Evolutionary conservation across 2,797 vertebrate species (phyloP), one percentile per base, ranked within the genome.

Genomic region (Rhyacichthys aspro): DNA sequence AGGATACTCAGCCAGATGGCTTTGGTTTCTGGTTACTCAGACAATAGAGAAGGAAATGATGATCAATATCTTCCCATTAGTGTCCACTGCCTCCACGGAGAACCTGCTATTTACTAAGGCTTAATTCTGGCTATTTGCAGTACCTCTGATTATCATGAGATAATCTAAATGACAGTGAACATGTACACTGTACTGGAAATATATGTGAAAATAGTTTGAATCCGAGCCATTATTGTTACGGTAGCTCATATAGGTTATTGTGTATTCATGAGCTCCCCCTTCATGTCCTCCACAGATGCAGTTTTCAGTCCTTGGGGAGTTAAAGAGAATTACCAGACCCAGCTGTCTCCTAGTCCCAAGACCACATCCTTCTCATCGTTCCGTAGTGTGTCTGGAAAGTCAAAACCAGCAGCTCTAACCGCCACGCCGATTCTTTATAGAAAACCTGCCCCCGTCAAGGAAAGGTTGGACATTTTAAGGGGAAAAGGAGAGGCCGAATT

Each of bases 1-100:
- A 77, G 87, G 82, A 86, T 77, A 85, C 43, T 74, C 84, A 84
- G 77, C 78, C 89, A 85, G 81, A 86, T 90, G 88, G 86, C 78
- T 79, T 42, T 63, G 59, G 71, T 81, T 90, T 90, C 86, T 81
- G 43, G 88, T 85, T 90, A 86, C 77, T 70, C 52, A 79, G 76
- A 70, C 68, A 67, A 53, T 19, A 14, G 49, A 65, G 69, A 78
- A 82, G 82, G 76, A 84, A 87, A 72, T 69, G 45, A 43, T 48
- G 60, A 93, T 93, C 92, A 87, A 93, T 93, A 92, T 67, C 59
- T 83, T 32, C 69, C 89, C 91, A 92, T 93, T 91, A 90, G 82
- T 63, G 78, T 79, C 70, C 63, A 63, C 34, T 19, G 43, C 68
- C 63, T 68, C 56, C 50, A 37, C 14, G 39, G 63, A 82, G 72